Conservation (phyloP, 2,797 vertebrate species). For the Notolepis coatsorum region DNA sequence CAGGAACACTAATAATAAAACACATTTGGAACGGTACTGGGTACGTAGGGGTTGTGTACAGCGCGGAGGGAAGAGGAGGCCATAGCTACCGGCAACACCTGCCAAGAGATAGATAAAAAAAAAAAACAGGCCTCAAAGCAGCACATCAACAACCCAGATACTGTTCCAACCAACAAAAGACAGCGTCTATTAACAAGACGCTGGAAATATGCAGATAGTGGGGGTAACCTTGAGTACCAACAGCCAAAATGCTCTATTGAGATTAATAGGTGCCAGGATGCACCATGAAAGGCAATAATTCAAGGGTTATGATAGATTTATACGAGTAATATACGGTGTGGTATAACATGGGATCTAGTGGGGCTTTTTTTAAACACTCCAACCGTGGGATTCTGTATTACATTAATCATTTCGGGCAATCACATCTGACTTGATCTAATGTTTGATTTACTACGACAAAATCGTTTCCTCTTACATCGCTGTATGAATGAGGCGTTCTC, state of each 20-base stretch:
- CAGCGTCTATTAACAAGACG: slow-evolving; percentile 56
- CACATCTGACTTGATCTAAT: slow-evolving; percentile 35
- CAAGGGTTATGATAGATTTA: slow-evolving; percentile 62
- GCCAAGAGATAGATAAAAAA: slow-evolving; percentile 74
- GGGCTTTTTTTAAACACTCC: slow-evolving; percentile 40
- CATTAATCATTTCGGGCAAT: slow-evolving; percentile 54
- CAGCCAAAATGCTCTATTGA: slow-evolving; percentile 54
- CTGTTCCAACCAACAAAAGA: slow-evolving; percentile 68
- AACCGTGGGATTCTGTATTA: slow-evolving; percentile 10
- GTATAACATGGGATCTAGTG: slow-evolving; percentile 46
- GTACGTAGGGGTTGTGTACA: slow-evolving; percentile 46
- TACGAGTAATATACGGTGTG: slow-evolving; percentile 49
- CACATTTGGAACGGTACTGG: slow-evolving; percentile 38
- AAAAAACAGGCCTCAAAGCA: slow-evolving; percentile 54
- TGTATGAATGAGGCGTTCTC: too few species aligned
- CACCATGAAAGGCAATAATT: slow-evolving; percentile 73
- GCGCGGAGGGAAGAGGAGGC: slow-evolving; percentile 43
- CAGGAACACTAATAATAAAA: slow-evolving; percentile 55
- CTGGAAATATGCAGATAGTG: slow-evolving; percentile 72
- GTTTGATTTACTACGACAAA: slow-evolving; percentile 51
- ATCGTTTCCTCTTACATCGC: slow-evolving; percentile 32
- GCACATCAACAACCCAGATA: slow-evolving; percentile 52
- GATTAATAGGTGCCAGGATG: slow-evolving; percentile 70
- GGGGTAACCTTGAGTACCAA: slow-evolving; percentile 64
- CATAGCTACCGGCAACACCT: slow-evolving; percentile 66